A percentile compares a stretch with the other conserved stretches of the same genome.
Evolutionary conservation across 2,888 invertebrate species (phyloP).

Genomic region (Caenorhabditis sp.): DNA sequence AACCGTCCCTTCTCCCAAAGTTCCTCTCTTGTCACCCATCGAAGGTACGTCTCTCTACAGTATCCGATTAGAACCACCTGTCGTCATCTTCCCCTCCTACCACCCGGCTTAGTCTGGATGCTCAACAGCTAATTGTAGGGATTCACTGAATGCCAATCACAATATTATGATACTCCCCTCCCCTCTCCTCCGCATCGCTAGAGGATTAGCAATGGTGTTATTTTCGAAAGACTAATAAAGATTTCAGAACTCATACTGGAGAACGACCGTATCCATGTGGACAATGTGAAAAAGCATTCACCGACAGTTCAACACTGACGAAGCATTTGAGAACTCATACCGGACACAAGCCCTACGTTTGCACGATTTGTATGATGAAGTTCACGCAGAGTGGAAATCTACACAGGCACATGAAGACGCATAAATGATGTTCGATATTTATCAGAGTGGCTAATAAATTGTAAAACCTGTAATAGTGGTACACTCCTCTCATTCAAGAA

Average conservation of each 20-base stretch:
- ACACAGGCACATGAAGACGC: conserved; percentile 98
- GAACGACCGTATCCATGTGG: conserved; percentile 96
- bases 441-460: neutral
- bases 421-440: conserved; percentile 84
- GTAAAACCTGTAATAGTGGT: too few species aligned
- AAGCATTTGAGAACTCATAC: conserved; percentile 95
- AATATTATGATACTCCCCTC: conserved; percentile 36
- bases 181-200: neutral
- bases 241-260: conserved; percentile 91
- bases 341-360: conserved; percentile 97
- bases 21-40: conserved; percentile 96
- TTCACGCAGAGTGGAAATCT: conserved; percentile 99
- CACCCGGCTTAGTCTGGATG: conserved; percentile 19
- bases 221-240: neutral
- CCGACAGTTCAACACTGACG: conserved; percentile 97
- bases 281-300: conserved; percentile 98
- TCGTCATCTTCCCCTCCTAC: neutral
- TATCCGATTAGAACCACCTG: conserved; percentile 20
- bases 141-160: conserved; percentile 28
- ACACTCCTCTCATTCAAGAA: too few species aligned
- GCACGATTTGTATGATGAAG: conserved; percentile 94
- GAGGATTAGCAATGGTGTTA: neutral
- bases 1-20: conserved; percentile 96
- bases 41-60: conserved; percentile 86
- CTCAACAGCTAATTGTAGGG: conserved; percentile 16